Evolutionary conservation across 1,140 invertebrate genomes (phyloP).

Genomic region (Drosophila simulans): DNA sequence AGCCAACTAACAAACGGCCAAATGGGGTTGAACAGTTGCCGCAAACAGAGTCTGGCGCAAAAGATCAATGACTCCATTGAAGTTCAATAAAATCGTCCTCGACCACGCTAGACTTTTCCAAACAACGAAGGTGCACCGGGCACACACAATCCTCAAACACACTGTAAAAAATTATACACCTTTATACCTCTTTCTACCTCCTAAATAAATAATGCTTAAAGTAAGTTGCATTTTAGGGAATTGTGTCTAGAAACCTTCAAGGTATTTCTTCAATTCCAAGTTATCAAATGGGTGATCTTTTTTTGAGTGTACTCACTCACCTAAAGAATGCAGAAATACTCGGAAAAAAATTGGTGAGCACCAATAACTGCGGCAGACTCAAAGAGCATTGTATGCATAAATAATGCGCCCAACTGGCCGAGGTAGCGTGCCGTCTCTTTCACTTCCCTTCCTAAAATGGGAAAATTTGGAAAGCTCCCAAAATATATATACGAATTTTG

Average conservation of each 20-base stretch:
- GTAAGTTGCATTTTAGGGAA: too few species aligned
- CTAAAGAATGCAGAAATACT: slow-evolving; percentile 31
- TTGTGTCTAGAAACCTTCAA: too few species aligned
- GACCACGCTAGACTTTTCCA: slow-evolving; percentile 31
- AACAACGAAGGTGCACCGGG: slow-evolving; percentile 52
- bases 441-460: neutral
- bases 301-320: neutral
- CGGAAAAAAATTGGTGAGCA: slow-evolving; percentile 41
- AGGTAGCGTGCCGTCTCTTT: slow-evolving; percentile 8
- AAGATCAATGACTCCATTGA: slow-evolving; percentile 77
- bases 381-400: slow-evolving; percentile 82
- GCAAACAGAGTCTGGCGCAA: slow-evolving; percentile 70
- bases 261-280: too few species aligned
- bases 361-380: slow-evolving; percentile 79
- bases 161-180: neutral
- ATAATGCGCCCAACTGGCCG: slow-evolving; percentile 59
- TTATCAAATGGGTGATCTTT: neutral
- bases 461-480: neutral
- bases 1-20: slow-evolving; percentile 12
- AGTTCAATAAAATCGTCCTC: slow-evolving; percentile 72
- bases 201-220: too few species aligned
- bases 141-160: slow-evolving; percentile 23
- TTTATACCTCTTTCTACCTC: neutral
- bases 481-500: neutral
- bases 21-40: slow-evolving; percentile 17